Conservation (phyloP, 2,113 vertebrate genomes). For the Campylorhamphus procurvoides region DNA sequence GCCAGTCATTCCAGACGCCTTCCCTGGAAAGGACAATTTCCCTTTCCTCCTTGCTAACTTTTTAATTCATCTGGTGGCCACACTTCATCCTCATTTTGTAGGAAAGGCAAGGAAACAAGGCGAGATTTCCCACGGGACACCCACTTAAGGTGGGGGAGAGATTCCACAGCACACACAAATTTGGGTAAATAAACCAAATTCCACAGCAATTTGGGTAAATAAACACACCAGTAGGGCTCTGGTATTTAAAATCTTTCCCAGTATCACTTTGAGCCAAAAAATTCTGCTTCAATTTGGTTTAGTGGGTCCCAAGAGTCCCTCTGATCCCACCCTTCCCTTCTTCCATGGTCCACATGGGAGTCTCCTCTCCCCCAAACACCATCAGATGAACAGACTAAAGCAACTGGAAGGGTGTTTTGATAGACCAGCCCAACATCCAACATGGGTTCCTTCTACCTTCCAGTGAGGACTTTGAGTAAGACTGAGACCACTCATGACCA, state of each 20-base stretch:
- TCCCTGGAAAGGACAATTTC: background rate
- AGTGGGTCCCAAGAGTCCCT: background rate
- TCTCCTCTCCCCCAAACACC: background rate
- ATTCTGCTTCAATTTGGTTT: too few relatives aligned
- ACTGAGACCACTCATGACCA: background rate
- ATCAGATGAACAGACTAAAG: background rate
- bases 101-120: background rate
- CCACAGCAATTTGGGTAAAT: background rate
- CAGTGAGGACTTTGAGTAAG: background rate
- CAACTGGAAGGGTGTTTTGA: background rate
- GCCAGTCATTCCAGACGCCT: slow-evolving; percentile 24
- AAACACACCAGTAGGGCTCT: background rate
- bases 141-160: background rate
- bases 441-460: background rate
- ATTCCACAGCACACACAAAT: background rate
- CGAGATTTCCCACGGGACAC: background rate
- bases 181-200: background rate
- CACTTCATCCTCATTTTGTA: background rate
- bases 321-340: background rate
- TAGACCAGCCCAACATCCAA: background rate
- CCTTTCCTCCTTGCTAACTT: background rate
- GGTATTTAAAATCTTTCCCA: background rate
- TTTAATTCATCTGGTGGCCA: background rate
- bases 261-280: background rate
- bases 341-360: fast-evolving